These are phyloP conservation scores for Lepilemur ruficaudatus DNA, from an alignment of 2,797 vertebrate species.

Conservation along the genomic window DNA sequence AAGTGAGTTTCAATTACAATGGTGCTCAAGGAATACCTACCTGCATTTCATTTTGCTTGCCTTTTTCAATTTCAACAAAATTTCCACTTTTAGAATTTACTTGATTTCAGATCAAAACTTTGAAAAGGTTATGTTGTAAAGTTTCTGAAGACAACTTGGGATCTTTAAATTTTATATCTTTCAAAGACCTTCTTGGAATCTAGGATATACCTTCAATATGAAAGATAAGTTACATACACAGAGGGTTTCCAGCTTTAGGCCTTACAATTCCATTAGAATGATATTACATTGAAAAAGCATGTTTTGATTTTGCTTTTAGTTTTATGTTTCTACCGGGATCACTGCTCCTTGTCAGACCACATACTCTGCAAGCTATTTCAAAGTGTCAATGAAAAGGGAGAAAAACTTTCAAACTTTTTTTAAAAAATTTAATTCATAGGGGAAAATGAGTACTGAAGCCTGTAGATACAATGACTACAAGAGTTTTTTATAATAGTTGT, in stretches of 20 bases:
- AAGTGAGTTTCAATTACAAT: background rate
- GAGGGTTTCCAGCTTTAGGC: conserved; percentile 11
- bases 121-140: conserved; percentile 14
- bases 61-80: conserved; percentile 24
- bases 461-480: background rate
- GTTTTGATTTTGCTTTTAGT: conserved; percentile 43
- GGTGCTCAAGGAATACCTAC: background rate
- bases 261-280: conserved; percentile 32
- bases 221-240: conserved; percentile 42
- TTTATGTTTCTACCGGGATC: conserved; percentile 48
- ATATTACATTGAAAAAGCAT: background rate
- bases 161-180: conserved; percentile 54
- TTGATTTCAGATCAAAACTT: conserved; percentile 47
- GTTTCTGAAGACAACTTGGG: background rate
- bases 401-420: background rate
- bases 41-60: background rate
- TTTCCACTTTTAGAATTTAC: conserved; percentile 10
- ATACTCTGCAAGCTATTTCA: conserved; percentile 2
- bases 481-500: background rate
- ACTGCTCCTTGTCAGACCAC: background rate
- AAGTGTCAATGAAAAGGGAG: conserved; percentile 2
- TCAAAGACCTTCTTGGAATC: conserved; percentile 49
- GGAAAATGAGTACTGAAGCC: conserved; percentile 46
- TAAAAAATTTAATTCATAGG: conserved; percentile 11
- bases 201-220: conserved; percentile 17